Evolutionary conservation across 2,113 vertebrate genomes (phyloP), one percentile per base, ranked within the genome.

Genomic region (Illadopsis cleaveri): DNA sequence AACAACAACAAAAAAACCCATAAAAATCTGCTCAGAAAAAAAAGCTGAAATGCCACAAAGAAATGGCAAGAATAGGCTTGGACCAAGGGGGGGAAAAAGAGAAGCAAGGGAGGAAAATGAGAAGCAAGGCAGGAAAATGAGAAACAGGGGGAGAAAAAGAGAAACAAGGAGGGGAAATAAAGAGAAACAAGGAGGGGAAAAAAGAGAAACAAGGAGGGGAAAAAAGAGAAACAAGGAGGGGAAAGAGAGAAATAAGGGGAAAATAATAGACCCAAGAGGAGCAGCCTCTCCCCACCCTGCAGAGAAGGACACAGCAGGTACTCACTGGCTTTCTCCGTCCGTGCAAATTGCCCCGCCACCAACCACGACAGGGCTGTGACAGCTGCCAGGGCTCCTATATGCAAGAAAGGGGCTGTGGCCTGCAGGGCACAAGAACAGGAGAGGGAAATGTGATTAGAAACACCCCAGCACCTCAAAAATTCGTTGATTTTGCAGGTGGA

Each of bases 331-430:
- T 98, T 98, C 93, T 99, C 99, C 3, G 97, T 95, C 5, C 99
- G 98, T 58, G 99, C 98, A 30, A 99, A 99, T 93, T 99, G 99
- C 80, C 99, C 99, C 0, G 99, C 99, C 47, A 99, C 97, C 40
- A 99, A 98, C 99, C 99, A 99, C 7, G 99, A 98, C 96, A 99
- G 97, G 0, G 98, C 98, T 0, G 99, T 99, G 87, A 98, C 85
- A 0, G 98, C 98, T 3, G 96, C 98, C 23, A 99, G 98, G 12
- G 99, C 99, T 69, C 99, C 99, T 35, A 99, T 96, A 79, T 99
- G 99, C 95, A 99, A 97, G 95, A 99, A 99, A 0, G 99, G 99
- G 45, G 99, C 99, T 28, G 99, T 99, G 56, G 99, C 99, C 99
- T 99, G 95, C 35, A 44, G 31, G 80, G 57, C 72, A 85, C 10